Base-by-base conservation (phyloP, 2,113 vertebrate species). In the Gorsachius goisagi region DNA sequence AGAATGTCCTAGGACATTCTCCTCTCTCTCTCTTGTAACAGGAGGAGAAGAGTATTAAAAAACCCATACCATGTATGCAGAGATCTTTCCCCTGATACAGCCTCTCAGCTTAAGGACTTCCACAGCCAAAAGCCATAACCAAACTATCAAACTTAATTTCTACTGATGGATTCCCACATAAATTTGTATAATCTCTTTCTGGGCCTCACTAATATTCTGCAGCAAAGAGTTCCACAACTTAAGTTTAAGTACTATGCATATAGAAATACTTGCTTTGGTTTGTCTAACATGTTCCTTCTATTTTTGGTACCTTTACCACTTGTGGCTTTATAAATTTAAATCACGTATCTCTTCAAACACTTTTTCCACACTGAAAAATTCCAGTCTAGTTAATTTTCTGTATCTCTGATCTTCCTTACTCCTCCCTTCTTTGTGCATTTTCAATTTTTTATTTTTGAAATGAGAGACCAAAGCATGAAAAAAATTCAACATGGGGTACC, bases 101-200 rank as follows among this genome's bases (percentile, higher is more conserved):
- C 56, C 81, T 50, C 81, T 89, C 62, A 89, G 23, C 85, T 89
- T 76, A 85, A 95, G 77, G 77, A 53, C 45, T 94, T 89, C 35
- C 74, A 97, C 89, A 73, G 85, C 87, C 84, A 96, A 96, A 93
- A 89, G 52, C 73, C 86, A 95, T 69, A 94, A 82, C 53, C 27
- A 73, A 95, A 85, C 91, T 50, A 79, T 79, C 69, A 73, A 49
- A 58, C 20, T 53, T 96, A 62, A 95, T 76, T 93, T 87, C 53
- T 74, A 85, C 27, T 69, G 87, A 87, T 41, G 39, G 69, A 85
- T 91, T 87, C 66, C 77, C 78, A 87, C 85, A 73, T 32, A 85
- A 91, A 96, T 73, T 89, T 89, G 69, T 89, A 82, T 58, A 64
- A 55, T 82, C 39, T 66, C n/a, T 77, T 95, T 91, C 77, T 95